Percentiles rank a stretch among this genome's conserved stretches.
Conservation (phyloP, 2,113 vertebrate genomes). For the Chinchilla lanigera region DNA sequence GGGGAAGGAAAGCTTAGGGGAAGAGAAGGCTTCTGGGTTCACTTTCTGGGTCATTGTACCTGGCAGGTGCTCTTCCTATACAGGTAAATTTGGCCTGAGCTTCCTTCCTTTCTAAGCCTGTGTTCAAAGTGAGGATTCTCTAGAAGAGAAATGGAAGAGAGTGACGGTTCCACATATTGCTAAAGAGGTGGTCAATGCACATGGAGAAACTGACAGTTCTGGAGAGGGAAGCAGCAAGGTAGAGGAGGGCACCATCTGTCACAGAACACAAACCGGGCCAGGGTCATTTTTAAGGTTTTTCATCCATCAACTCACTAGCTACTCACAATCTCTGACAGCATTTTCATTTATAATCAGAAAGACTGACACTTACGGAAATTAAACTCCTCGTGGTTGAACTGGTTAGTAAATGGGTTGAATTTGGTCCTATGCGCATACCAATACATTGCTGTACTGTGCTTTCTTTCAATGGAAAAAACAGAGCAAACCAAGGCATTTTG, state of each 20-base stretch:
- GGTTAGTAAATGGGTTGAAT: background rate
- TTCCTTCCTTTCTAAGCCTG: background rate
- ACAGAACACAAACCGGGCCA: background rate
- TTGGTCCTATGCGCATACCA: background rate
- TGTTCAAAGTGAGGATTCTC: background rate
- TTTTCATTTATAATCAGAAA: background rate
- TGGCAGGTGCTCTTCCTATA: background rate
- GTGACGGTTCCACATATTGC: background rate
- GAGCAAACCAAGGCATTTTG: background rate
- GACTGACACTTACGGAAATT: background rate
- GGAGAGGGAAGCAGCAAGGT: background rate
- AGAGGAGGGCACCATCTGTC: background rate
- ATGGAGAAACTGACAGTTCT: background rate
- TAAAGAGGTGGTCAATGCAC: background rate
- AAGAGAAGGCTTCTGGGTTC: background rate
- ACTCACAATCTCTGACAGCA: background rate
- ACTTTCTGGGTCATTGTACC: background rate
- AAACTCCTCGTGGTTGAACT: background rate
- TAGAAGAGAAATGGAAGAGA: background rate
- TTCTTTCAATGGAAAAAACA: background rate
- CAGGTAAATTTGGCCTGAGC: background rate
- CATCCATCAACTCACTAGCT: background rate
- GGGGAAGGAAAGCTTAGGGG: background rate
- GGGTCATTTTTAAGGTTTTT: background rate
- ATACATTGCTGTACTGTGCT: background rate